Conservation (phyloP, 1,140 invertebrate species). For the Oryctes rhinoceros region DNA sequence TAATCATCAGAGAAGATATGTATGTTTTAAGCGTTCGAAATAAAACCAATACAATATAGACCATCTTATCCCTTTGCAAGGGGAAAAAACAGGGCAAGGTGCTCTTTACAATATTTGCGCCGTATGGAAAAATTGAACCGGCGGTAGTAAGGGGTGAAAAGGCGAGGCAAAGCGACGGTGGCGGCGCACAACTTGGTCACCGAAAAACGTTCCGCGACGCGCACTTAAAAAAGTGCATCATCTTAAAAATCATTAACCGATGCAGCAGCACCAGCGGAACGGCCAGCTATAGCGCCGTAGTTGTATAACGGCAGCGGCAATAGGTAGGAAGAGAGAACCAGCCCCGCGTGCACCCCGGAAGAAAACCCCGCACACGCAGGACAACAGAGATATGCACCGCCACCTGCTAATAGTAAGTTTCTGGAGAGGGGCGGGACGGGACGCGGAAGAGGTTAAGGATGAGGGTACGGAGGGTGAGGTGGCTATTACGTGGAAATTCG, state of each 20-base stretch:
- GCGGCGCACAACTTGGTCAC: conserved; percentile 53
- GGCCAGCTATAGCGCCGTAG: neutral
- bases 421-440: neutral
- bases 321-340: neutral
- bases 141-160: neutral
- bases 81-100: neutral
- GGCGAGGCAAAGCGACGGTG: conserved; percentile 44
- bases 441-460: neutral
- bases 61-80: too few species aligned
- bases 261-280: conserved; percentile 17
- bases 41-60: too few species aligned
- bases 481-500: neutral
- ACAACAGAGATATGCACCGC: conserved; percentile 23
- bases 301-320: neutral
- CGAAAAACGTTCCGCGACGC: conserved; percentile 59
- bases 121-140: too few species aligned
- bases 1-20: too few species aligned
- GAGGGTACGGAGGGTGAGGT: neutral
- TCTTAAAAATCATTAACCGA: conserved; percentile 61
- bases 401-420: neutral
- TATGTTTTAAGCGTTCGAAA: too few species aligned
- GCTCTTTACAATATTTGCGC: neutral
- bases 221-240: conserved; percentile 58
- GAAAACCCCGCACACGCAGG: conserved; percentile 40
- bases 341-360: conserved; percentile 24